Evolutionary conservation across 2,113 vertebrate genomes (phyloP).

Genomic region (Anolis carolinensis): DNA sequence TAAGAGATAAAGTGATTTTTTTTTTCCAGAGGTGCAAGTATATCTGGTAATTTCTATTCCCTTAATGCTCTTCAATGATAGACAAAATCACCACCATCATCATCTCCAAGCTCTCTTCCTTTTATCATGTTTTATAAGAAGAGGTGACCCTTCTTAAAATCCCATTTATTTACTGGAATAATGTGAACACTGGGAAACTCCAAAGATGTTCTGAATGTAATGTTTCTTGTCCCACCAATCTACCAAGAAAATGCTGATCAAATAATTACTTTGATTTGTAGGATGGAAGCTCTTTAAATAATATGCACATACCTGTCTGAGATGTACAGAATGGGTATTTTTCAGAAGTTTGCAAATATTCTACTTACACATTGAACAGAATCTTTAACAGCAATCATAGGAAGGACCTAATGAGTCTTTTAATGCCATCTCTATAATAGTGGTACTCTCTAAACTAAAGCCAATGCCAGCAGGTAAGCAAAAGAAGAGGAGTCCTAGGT

Average conservation of each 20-base stretch:
- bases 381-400: neutral
- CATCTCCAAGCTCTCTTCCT: neutral
- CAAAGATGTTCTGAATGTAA: neutral
- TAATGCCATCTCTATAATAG: neutral
- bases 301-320: neutral
- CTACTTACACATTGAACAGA: neutral
- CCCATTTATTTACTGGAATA: neutral
- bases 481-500: too few relatives aligned
- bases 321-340: neutral
- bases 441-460: neutral
- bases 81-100: neutral
- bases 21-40: neutral
- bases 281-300: neutral
- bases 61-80: neutral
- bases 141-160: neutral
- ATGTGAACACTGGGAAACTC: neutral
- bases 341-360: neutral
- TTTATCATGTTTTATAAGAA: neutral
- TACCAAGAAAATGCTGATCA: neutral
- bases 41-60: neutral
- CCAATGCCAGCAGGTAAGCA: neutral
- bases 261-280: neutral
- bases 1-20: neutral
- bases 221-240: neutral
- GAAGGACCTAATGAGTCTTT: conserved; percentile 14